These are phyloP conservation scores for Notechis scutatus DNA, from an alignment of 2,113 vertebrate genomes.

Conservation along the genomic window DNA sequence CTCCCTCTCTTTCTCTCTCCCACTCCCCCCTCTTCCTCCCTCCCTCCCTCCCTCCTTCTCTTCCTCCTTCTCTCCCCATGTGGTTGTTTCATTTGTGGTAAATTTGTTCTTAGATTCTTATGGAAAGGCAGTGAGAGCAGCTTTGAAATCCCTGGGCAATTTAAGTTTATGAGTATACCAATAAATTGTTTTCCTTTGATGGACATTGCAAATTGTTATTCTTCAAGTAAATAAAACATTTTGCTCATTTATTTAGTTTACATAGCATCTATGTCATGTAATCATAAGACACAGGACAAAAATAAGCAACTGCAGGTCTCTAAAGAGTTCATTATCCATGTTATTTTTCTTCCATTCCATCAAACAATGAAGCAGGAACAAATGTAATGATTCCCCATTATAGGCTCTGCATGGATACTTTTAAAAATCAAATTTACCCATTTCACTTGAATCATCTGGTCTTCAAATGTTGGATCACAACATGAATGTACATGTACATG, in stretches of 20 bases:
- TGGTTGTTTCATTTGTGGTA: neutral
- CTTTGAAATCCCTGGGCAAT: neutral
- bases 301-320: neutral
- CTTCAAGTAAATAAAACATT: neutral
- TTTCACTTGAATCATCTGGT: neutral
- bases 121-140: neutral
- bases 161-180: neutral
- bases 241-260: neutral
- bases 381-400: neutral
- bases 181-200: neutral
- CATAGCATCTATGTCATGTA: neutral
- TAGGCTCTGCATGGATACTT: neutral
- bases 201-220: neutral
- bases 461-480: neutral
- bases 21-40: too few relatives aligned
- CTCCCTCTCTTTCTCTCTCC: too few relatives aligned
- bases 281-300: neutral
- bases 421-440: neutral
- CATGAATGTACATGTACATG: neutral
- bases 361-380: neutral
- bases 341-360: neutral
- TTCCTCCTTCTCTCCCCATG: neutral
- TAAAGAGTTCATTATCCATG: neutral
- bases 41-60: too few relatives aligned
- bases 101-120: neutral